Conservation (phyloP, 2,888 invertebrate genomes). For the Meloe dianella region DNA sequence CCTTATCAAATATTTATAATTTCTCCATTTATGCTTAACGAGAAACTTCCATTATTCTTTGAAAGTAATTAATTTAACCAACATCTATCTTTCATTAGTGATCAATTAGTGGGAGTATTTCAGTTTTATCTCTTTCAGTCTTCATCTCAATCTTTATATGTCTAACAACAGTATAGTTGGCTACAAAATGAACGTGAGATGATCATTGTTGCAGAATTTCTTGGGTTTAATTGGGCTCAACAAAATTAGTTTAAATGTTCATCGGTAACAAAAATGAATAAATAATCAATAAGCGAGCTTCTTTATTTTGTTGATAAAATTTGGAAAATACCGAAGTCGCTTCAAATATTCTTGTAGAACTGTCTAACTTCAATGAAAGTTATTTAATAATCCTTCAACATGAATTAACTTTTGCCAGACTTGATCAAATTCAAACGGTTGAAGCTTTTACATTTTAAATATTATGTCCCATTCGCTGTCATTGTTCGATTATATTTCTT, state of each 20-base stretch:
- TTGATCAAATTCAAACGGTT: not conserved
- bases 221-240: no score
- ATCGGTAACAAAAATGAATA: no score
- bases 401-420: not conserved
- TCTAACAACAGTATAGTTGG: no score
- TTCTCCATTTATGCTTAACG: not conserved
- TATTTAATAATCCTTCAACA: not conserved
- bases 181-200: no score
- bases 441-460: not conserved
- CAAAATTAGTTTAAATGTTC: no score
- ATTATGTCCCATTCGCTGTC: not conserved
- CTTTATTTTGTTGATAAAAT: no score
- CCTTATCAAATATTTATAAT: not conserved
- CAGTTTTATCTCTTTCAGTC: no score
- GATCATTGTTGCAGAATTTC: no score
- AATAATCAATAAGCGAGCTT: no score
- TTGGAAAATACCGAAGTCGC: not conserved
- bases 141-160: no score
- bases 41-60: conserved; percentile 1
- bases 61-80: not conserved
- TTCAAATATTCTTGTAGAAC: not conserved
- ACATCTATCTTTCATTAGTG: not conserved
- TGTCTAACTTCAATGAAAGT: not conserved
- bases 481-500: not conserved
- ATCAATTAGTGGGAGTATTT: not conserved